Evolutionary conservation across 2,888 invertebrate species (phyloP).

Genomic region (Xestobium rufovillosum): DNA sequence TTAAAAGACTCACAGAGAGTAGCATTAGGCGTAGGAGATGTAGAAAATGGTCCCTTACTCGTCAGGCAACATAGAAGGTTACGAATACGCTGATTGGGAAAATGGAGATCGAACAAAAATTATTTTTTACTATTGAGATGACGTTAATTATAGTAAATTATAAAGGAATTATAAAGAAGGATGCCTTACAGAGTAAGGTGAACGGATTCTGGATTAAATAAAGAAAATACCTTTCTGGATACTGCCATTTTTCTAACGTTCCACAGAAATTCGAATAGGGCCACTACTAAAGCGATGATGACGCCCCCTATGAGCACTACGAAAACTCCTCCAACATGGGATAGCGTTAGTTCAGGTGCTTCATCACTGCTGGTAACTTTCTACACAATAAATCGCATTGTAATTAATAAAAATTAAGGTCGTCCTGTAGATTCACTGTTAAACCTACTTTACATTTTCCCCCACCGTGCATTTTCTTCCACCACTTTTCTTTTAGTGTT

Average conservation of each 20-base stretch:
- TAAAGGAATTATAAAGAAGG: too few relatives aligned
- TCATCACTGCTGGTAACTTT: conserved; percentile 26
- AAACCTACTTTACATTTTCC: conserved; percentile 48
- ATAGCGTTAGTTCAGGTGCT: conserved; percentile 62
- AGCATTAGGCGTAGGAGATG: too few relatives aligned
- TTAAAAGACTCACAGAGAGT: too few relatives aligned
- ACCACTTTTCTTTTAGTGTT: conserved; percentile 84
- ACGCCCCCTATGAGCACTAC: conserved; percentile 74
- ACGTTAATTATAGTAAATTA: conserved; percentile 3
- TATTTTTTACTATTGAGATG: too few relatives aligned
- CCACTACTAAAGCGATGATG: conserved; percentile 61
- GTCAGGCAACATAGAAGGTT: too few relatives aligned
- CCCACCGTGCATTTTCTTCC: conserved; percentile 63
- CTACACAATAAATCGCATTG: conserved; percentile 19
- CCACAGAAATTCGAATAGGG: conserved; percentile 77
- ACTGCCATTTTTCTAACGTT: conserved; percentile 72
- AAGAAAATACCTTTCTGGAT: conserved; percentile 59
- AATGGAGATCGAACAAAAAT: too few relatives aligned
- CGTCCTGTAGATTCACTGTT: neutral
- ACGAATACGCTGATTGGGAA: too few relatives aligned
- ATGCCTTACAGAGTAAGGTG: neutral
- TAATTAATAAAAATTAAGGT: conserved; percentile 2
- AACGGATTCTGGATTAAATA: neutral
- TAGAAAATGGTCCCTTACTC: too few relatives aligned
- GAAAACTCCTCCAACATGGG: conserved; percentile 89